Percentiles rank a stretch among this genome's conserved stretches.
Evolutionary conservation across 1,140 invertebrate species (phyloP).

Genomic region (Drosophila melanogaster): DNA sequence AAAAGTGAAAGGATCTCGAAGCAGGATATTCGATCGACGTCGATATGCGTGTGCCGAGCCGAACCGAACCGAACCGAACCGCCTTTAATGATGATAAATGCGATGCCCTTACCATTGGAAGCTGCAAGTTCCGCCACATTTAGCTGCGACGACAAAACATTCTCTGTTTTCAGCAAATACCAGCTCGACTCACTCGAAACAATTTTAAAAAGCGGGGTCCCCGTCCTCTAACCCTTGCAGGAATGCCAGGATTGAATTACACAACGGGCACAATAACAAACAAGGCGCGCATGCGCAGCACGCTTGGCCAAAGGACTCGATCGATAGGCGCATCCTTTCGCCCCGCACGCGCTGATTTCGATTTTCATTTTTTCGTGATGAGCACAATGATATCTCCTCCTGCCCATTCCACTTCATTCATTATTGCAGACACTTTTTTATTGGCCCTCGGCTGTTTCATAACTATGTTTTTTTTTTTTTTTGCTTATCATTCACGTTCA

Average conservation of each 20-base stretch:
- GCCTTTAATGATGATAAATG: constrained; percentile 83
- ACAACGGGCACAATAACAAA: constrained; percentile 55
- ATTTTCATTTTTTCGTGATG: constrained; percentile 43
- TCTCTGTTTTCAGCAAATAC: constrained; percentile 16
- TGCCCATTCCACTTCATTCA: constrained; percentile 26
- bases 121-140: constrained; percentile 76
- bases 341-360: constrained; percentile 63
- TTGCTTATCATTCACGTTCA: constrained; percentile 63
- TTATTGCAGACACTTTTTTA: constrained; percentile 51
- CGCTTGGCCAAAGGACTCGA: constrained; percentile 34
- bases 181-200: constrained; percentile 40
- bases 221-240: constrained; percentile 54
- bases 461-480: constrained; percentile 36
- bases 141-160: constrained; percentile 46
- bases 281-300: constrained; percentile 69
- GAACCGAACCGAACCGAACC: constrained; percentile 36
- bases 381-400: constrained; percentile 61
- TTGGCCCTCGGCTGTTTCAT: constrained; percentile 45
- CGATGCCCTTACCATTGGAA: constrained; percentile 41
- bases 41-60: constrained; percentile 35
- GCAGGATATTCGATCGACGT: constrained; percentile 23
- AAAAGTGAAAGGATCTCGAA: constrained; percentile 66
- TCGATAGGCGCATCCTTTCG: constrained; percentile 46
- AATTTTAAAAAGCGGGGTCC: constrained; percentile 31
- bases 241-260: constrained; percentile 67